A percentile compares a stretch with the other conserved stretches of the same genome.
Evolutionary conservation across 2,888 invertebrate species (phyloP).

Genomic region (Pachliopta kotzebuea): DNA sequence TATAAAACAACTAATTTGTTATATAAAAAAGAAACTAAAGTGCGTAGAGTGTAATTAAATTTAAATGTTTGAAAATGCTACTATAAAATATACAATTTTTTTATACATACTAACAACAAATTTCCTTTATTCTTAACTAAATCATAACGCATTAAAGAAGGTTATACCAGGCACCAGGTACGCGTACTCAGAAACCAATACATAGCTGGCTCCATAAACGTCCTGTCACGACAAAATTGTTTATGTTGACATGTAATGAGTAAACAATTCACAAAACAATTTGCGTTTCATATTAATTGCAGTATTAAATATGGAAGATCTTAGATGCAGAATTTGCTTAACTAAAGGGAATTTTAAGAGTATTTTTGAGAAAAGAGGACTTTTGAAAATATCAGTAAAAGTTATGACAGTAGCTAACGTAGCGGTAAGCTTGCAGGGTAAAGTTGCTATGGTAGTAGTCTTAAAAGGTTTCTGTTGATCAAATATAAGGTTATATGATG

Average conservation of each 20-base stretch:
- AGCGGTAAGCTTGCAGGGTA: slow-evolving; percentile 45
- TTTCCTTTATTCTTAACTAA: no score
- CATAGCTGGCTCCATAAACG: not conserved
- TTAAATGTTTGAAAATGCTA: no score
- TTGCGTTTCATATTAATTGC: not conserved
- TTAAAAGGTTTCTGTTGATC: not conserved
- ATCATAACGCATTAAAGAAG: no score
- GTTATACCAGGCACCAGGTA: no score
- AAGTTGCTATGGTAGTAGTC: not conserved
- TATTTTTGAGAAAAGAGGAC: slow-evolving; percentile 49
- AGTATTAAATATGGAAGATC: slow-evolving; percentile 31
- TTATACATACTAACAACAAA: no score
- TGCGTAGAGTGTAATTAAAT: no score
- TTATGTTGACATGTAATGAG: not conserved
- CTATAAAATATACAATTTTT: no score
- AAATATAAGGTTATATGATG: not conserved
- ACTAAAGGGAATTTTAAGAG: slow-evolving; percentile 40
- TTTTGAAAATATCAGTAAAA: slow-evolving; percentile 49
- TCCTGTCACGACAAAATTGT: not conserved
- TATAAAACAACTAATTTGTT: no score
- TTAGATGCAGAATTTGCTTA: slow-evolving; percentile 59
- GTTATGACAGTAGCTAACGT: slow-evolving; percentile 59
- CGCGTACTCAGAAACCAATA: no score
- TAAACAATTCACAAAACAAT: not conserved
- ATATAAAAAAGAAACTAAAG: no score